A percentile compares a stretch with the other conserved stretches of the same genome.
Conservation (phyloP, 2,888 invertebrate species). For the Clivina fossor region DNA sequence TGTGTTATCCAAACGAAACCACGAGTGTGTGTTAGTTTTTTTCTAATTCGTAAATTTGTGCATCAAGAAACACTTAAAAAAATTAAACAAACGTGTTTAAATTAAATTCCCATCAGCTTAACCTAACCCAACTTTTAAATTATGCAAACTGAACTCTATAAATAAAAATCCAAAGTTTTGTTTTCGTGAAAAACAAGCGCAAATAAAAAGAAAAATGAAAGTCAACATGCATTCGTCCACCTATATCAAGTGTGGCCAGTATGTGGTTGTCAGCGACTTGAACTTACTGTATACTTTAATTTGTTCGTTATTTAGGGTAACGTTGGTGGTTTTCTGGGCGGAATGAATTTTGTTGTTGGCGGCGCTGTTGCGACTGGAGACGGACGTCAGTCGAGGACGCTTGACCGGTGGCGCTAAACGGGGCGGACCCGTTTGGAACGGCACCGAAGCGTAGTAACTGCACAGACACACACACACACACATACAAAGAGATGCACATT, state of each 20-base stretch:
- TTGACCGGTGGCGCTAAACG: conserved; percentile 64
- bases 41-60: too few species aligned
- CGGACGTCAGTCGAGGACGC: conserved; percentile 61
- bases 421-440: conserved; percentile 56
- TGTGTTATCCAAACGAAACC: too few species aligned
- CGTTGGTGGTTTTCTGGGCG: conserved; percentile 50
- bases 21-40: too few species aligned
- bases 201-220: not conserved
- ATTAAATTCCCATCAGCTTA: too few species aligned
- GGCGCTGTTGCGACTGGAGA: conserved; percentile 51
- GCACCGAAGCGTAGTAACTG: conserved; percentile 66
- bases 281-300: conserved; percentile 69
- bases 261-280: conserved; percentile 2
- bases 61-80: too few species aligned
- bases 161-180: too few species aligned
- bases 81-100: too few species aligned
- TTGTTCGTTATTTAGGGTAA: conserved; percentile 57
- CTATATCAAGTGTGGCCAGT: not conserved
- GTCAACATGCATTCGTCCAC: not conserved
- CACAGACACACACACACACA: too few species aligned
- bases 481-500: too few species aligned
- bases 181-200: too few species aligned
- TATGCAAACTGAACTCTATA: too few species aligned
- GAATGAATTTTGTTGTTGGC: conserved; percentile 47
- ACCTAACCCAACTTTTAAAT: too few species aligned